Conservation (phyloP, 2,888 invertebrate genomes). For the Spicauda simplicius region DNA sequence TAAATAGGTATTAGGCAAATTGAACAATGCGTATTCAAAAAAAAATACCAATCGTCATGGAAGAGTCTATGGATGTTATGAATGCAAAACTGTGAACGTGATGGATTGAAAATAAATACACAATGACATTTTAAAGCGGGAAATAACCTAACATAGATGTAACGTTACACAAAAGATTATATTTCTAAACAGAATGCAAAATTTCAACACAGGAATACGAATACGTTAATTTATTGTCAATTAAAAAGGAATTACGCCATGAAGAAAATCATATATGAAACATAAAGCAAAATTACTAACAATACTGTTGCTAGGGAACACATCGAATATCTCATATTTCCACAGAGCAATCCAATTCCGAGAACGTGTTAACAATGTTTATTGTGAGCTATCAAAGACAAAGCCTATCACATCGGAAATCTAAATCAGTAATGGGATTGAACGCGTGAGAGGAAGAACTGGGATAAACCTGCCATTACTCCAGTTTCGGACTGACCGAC, state of each 20-base stretch:
- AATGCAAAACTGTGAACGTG: too few species aligned
- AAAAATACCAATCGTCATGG: too few species aligned
- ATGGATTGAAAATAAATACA: too few species aligned
- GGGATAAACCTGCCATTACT: conserved; percentile 23
- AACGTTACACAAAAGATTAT: too few species aligned
- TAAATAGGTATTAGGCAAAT: too few species aligned
- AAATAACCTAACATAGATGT: too few species aligned
- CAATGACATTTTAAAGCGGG: too few species aligned
- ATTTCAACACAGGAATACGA: too few species aligned
- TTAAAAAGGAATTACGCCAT: conserved; percentile 10
- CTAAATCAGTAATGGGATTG: conserved; percentile 32
- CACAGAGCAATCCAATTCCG: conserved; percentile 29
- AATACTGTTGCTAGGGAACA: neutral
- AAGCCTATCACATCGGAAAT: conserved; percentile 25
- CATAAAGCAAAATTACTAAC: conserved; percentile 2
- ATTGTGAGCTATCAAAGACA: conserved; percentile 30
- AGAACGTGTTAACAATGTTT: conserved; percentile 27
- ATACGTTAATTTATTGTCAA: neutral
- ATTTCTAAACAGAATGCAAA: too few species aligned
- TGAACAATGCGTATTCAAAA: too few species aligned
- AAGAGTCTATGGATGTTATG: too few species aligned
- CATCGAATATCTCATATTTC: conserved; percentile 20
- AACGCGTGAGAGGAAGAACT: conserved; percentile 18
- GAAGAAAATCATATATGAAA: neutral
- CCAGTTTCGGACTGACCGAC: conserved; percentile 14